phyloP scores from a whole-genome alignment of 2,888 invertebrate species.

The Callosobruchus maculatus region DNA sequence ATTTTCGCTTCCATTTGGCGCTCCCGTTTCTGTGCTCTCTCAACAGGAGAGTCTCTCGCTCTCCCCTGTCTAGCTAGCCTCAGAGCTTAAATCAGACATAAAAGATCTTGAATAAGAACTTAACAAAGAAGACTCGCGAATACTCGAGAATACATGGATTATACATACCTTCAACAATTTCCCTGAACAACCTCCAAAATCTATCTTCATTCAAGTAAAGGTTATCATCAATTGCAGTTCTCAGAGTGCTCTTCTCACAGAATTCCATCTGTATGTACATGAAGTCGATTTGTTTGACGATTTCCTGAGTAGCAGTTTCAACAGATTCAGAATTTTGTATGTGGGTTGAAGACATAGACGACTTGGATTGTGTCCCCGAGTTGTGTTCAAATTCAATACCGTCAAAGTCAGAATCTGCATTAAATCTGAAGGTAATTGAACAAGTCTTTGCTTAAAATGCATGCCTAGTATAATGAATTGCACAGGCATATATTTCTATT shows the following conservation, averaged over 20 bases:
- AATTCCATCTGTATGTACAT: constrained; percentile 98
- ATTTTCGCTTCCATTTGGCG: too few relatives aligned
- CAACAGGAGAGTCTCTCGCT: too few relatives aligned
- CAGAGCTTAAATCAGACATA: too few relatives aligned
- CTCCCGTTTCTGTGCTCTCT: too few relatives aligned
- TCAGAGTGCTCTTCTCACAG: constrained; percentile 92
- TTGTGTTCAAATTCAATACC: constrained; percentile 61
- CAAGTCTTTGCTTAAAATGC: too few relatives aligned
- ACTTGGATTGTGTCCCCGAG: constrained; percentile 21
- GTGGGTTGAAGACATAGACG: constrained; percentile 8
- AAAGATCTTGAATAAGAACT: too few relatives aligned
- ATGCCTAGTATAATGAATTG: too few relatives aligned
- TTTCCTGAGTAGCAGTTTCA: constrained; percentile 14
- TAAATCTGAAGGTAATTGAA: constrained; percentile 34
- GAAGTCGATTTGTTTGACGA: constrained; percentile 45
- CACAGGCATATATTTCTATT: too few relatives aligned
- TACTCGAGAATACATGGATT: too few relatives aligned
- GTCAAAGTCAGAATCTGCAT: constrained; percentile 50
- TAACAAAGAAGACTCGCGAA: too few relatives aligned
- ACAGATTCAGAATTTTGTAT: constrained; percentile 3
- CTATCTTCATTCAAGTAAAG: constrained; percentile 73
- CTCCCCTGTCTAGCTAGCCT: too few relatives aligned
- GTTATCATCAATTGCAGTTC: constrained; percentile 82
- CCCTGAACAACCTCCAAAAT: constrained; percentile 89
- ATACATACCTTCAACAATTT: constrained; percentile 76